These are phyloP conservation scores for Okapia johnstoni DNA, from an alignment of 2,113 vertebrate species.

Conservation along the genomic window DNA sequence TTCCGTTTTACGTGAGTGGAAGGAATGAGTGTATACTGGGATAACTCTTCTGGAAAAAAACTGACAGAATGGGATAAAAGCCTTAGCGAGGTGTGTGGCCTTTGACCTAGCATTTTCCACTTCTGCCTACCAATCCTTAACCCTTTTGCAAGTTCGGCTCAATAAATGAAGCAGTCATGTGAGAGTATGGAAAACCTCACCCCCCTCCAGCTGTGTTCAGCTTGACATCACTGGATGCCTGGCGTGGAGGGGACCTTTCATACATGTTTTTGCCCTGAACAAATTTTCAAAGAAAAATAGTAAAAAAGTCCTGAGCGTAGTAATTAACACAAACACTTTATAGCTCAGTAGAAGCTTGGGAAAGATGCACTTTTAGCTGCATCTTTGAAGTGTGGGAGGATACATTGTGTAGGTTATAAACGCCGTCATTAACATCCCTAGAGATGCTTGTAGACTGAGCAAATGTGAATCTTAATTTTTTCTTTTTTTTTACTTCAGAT, in stretches of 20 bases:
- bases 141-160: not conserved
- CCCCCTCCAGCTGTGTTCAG: too few species aligned
- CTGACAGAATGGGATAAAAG: not conserved
- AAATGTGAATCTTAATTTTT: not conserved
- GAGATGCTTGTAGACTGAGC: constrained; percentile 16
- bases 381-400: not conserved
- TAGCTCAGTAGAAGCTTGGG: not conserved
- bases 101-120: not conserved
- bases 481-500: not conserved
- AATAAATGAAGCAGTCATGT: accelerated
- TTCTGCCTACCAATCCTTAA: too few species aligned
- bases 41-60: not conserved
- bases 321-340: not conserved
- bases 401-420: not conserved
- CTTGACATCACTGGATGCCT: not conserved
- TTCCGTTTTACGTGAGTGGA: not conserved
- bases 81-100: not conserved
- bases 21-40: not conserved
- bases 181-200: not conserved
- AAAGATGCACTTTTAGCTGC: not conserved
- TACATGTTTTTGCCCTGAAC: not conserved
- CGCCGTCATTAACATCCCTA: not conserved
- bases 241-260: not conserved
- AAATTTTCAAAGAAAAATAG: not conserved
- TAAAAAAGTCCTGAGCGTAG: not conserved